Conservation (phyloP, 2,113 vertebrate genomes). For the Stictonetta naevosa region DNA sequence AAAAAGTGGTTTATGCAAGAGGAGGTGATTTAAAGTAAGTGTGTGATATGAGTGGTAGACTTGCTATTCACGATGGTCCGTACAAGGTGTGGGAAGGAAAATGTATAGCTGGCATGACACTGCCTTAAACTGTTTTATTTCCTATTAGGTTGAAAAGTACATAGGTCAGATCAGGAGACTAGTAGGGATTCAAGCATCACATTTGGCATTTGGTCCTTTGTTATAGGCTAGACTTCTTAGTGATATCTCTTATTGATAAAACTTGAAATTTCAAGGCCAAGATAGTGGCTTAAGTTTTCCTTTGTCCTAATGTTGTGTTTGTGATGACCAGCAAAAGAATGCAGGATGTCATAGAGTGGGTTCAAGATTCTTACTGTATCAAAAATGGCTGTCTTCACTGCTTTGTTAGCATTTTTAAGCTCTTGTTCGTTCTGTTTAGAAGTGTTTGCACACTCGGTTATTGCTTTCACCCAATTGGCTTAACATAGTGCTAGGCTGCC, state of each 20-base stretch:
- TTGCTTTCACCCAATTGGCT: too few relatives aligned
- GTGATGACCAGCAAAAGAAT: not conserved
- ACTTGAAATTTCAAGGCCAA: not conserved
- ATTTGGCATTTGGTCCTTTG: not conserved
- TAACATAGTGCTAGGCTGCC: not conserved
- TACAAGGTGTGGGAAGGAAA: not conserved
- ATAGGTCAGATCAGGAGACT: not conserved
- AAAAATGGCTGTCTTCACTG: too few relatives aligned
- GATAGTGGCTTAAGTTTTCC: not conserved
- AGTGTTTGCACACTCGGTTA: too few relatives aligned
- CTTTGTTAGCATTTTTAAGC: too few relatives aligned
- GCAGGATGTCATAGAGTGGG: too few relatives aligned
- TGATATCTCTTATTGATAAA: not conserved
- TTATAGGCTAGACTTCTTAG: not conserved
- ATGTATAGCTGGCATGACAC: not conserved
- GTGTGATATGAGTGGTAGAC: not conserved
- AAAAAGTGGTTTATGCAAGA: not conserved
- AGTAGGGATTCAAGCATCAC: not conserved
- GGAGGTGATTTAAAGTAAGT: not conserved
- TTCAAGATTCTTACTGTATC: too few relatives aligned
- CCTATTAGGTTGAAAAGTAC: not conserved
- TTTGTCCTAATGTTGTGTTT: not conserved
- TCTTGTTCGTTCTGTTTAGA: too few relatives aligned
- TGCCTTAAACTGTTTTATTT: not conserved
- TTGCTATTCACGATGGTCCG: not conserved